Evolutionary conservation across 2,113 vertebrate genomes (phyloP).

Genomic region (Gallinago paraguaiae): DNA sequence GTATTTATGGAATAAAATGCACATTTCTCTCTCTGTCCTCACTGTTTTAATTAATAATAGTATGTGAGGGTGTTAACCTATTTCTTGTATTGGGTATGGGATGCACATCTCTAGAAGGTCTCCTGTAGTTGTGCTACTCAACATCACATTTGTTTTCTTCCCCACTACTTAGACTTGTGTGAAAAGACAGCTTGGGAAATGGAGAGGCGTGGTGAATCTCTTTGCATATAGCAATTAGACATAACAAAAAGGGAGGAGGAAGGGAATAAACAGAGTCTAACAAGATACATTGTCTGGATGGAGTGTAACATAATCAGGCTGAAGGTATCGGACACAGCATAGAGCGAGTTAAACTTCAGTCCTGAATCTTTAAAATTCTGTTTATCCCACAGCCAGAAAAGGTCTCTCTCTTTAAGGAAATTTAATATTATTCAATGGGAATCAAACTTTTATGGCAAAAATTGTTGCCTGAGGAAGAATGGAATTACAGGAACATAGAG

Average conservation of each 20-base stretch:
- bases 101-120: neutral
- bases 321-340: neutral
- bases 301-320: neutral
- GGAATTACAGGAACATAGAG: neutral
- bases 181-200: neutral
- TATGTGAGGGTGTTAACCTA: neutral
- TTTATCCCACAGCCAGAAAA: neutral
- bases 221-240: neutral
- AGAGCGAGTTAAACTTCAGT: neutral
- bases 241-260: neutral
- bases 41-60: neutral
- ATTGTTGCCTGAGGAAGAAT: neutral
- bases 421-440: neutral
- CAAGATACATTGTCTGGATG: neutral
- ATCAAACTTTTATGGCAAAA: constrained; percentile 9
- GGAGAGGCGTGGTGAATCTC: neutral
- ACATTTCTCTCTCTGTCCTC: neutral
- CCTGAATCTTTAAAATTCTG: neutral
- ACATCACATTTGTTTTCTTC: neutral
- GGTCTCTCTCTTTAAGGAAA: neutral
- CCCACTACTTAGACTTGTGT: neutral
- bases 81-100: neutral
- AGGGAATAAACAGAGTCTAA: neutral
- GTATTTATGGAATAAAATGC: neutral
- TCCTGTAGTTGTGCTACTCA: neutral